A percentile compares a stretch with the other conserved stretches of the same genome.
Evolutionary conservation across 2,113 vertebrate genomes (phyloP).

Genomic region (Lipotes vexillifer): DNA sequence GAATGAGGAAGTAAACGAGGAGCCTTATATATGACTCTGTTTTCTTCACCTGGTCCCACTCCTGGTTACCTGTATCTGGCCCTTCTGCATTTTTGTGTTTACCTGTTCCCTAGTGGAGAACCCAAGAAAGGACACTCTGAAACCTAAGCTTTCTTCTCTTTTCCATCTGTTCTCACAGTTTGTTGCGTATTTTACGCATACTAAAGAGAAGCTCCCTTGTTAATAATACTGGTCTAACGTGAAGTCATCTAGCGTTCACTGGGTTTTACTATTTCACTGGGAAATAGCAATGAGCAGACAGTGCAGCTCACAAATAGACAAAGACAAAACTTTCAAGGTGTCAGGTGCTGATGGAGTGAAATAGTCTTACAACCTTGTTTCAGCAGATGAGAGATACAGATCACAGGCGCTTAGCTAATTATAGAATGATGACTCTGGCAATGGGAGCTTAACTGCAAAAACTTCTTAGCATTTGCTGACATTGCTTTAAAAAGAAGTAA

Average conservation of each 20-base stretch:
- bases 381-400: not conserved
- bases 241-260: not conserved
- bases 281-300: not conserved
- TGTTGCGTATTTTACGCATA: accelerated
- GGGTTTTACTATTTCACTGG: not conserved
- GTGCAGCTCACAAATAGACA: not conserved
- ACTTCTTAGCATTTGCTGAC: not conserved
- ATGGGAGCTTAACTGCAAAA: not conserved
- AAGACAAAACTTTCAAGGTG: not conserved
- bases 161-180: not conserved
- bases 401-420: not conserved
- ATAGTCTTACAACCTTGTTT: too few relatives aligned
- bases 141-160: accelerated
- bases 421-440: not conserved
- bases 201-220: not conserved
- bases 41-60: not conserved
- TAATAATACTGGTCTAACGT: accelerated
- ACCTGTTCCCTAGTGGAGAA: too few relatives aligned
- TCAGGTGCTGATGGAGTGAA: not conserved
- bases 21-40: not conserved
- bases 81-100: too few relatives aligned
- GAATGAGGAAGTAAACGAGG: accelerated
- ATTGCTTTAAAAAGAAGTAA: not conserved
- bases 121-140: too few relatives aligned
- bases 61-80: accelerated